Conservation (phyloP, 2,888 invertebrate species). For the Helobdella robusta region DNA sequence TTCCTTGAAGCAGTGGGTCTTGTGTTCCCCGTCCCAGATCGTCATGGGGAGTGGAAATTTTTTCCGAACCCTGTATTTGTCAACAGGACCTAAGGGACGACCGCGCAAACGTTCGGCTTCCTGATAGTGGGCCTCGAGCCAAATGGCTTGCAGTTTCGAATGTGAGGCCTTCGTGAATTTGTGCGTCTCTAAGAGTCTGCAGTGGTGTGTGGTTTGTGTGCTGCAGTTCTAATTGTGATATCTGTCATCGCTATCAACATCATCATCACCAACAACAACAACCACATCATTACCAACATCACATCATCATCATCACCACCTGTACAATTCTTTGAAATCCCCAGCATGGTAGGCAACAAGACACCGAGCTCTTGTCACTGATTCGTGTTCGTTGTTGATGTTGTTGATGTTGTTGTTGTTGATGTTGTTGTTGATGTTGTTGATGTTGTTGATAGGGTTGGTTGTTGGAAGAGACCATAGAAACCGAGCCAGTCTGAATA, state of each 20-base stretch:
- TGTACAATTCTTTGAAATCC: constrained; percentile 76
- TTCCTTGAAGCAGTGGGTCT: constrained; percentile 89
- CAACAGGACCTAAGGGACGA: constrained; percentile 80
- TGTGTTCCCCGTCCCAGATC: constrained; percentile 91
- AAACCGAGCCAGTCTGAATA: constrained; percentile 71
- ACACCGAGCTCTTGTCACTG: constrained; percentile 73
- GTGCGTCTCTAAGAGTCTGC: constrained; percentile 79
- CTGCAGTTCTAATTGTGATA: no score
- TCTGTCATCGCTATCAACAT: no score
- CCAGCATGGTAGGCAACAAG: constrained; percentile 83
- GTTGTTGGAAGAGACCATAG: constrained; percentile 78
- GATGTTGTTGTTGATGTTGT: constrained; percentile 73
- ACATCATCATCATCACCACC: no score
- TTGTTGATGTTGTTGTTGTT: constrained; percentile 68
- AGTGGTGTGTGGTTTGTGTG: no score
- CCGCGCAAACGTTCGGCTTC: constrained; percentile 83
- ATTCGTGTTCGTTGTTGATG: constrained; percentile 71
- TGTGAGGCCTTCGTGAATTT: constrained; percentile 81
- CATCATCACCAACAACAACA: no score
- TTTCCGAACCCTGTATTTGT: constrained; percentile 83
- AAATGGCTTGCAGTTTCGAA: constrained; percentile 77
- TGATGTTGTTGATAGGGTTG: constrained; percentile 67
- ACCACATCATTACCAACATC: no score
- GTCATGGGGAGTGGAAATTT: constrained; percentile 83
- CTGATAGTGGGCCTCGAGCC: constrained; percentile 86